Evolutionary conservation across 2,888 invertebrate genomes (phyloP).

Genomic region (Sinelater perroti): DNA sequence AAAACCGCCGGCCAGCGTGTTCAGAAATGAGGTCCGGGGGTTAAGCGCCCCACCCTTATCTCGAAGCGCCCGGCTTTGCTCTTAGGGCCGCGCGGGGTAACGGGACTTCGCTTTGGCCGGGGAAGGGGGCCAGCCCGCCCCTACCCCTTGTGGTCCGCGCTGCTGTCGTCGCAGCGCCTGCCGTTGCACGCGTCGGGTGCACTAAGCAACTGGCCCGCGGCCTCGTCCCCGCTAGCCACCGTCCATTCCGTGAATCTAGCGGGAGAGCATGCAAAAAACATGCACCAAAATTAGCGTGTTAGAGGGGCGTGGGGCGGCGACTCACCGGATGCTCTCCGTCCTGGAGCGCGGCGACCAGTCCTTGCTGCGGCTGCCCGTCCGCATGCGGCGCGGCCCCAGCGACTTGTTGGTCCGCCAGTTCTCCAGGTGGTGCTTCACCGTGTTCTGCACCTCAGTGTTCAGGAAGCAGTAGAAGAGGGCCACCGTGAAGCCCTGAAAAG

Average conservation of each 20-base stretch:
- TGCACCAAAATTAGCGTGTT: slow-evolving; percentile 28
- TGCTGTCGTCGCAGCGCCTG: slow-evolving; percentile 25
- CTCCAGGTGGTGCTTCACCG: slow-evolving; percentile 82
- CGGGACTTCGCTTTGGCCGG: slow-evolving; percentile 1
- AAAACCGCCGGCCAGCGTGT: too few relatives aligned
- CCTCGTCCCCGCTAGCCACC: slow-evolving; percentile 51
- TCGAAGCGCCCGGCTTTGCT: not conserved
- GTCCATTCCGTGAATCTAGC: slow-evolving; percentile 56
- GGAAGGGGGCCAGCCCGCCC: not conserved
- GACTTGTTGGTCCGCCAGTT: slow-evolving; percentile 78
- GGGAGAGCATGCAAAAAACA: slow-evolving; percentile 37
- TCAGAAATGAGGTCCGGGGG: too few relatives aligned
- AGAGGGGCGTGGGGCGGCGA: slow-evolving; percentile 11
- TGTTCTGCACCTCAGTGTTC: slow-evolving; percentile 89
- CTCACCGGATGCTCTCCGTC: slow-evolving; percentile 84
- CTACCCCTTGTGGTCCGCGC: slow-evolving; percentile 15
- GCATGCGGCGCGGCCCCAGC: slow-evolving; percentile 68
- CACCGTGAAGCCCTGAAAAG: slow-evolving; percentile 83
- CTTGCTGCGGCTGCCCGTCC: slow-evolving; percentile 78
- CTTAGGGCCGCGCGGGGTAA: not conserved
- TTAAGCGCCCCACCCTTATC: too few relatives aligned
- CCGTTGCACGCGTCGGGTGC: slow-evolving; percentile 33
- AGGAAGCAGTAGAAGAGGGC: slow-evolving; percentile 93
- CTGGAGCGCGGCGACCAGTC: slow-evolving; percentile 84
- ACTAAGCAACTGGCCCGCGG: slow-evolving; percentile 37